Evolutionary conservation across 2,113 vertebrate genomes (phyloP), one percentile per base, ranked within the genome.

Genomic region (Irena cyanogastra): DNA sequence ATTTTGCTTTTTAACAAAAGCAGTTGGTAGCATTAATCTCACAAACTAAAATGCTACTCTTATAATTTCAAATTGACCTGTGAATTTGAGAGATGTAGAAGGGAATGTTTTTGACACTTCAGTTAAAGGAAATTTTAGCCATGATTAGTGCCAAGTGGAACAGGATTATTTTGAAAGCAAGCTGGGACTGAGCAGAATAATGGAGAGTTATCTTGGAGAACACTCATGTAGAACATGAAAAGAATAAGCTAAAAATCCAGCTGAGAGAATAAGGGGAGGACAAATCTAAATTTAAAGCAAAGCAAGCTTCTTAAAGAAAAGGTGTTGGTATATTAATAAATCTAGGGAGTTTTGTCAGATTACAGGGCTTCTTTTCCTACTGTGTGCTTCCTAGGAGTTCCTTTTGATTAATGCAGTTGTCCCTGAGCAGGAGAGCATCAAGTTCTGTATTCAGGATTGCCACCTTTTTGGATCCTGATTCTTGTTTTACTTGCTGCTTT

Each of bases 111-210:
- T 64, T 79, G 66, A 45, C 56, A 14, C 35, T 49, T 33, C 42
- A 98, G 97, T 96, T 97, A 64, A 72, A 71, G 7, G 97, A 97
- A 54, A 50, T 65, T 97, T 47, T 97, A 98, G 95, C 95, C 97
- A 9, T 33, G 57, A 22, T 85, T 97, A 53, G 94, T 93, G 3
- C 28, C 97, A 97, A 85, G 93, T 92, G 21, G 97, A 98, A 89
- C 98, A 95, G 78, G 98, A 89, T 77, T 97, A 92, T 59, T 98
- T 98, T 93, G 97, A 98, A 87, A 87, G 87, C 10, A 95, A 98
- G 96, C 90, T 98, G 95, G 98, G 98, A 66, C 71, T 98, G 89
- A 97, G 98, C 18, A 97, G 97, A 44, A 77, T 94, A 59, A 96
- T 89, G 37, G 97, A 96, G 37, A 86, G 72, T 93, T 44, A 81